Conservation (phyloP, 2,888 invertebrate genomes). For the Acleris cristana region DNA sequence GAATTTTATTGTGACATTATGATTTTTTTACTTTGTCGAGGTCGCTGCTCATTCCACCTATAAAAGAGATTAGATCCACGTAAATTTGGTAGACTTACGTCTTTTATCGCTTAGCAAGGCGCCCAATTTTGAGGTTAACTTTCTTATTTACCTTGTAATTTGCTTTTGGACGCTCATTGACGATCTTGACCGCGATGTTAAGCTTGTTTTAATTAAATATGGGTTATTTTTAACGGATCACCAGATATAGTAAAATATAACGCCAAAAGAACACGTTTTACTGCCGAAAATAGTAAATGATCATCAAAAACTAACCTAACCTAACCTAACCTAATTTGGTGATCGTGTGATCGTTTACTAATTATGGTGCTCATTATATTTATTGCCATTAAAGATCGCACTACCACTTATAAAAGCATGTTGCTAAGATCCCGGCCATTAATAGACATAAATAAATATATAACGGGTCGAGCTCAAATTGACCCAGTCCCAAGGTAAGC, state of each 20-base stretch:
- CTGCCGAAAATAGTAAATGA: no score
- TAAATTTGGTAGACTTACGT: not conserved
- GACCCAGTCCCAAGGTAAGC: no score
- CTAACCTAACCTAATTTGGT: no score
- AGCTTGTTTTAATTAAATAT: slow-evolving; percentile 10
- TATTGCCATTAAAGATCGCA: not conserved
- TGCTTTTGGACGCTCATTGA: not conserved
- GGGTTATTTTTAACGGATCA: no score
- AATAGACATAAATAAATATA: no score
- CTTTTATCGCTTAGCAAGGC: not conserved
- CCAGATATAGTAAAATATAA: no score
- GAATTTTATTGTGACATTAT: slow-evolving; percentile 11
- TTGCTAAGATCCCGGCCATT: not conserved
- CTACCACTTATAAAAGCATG: not conserved
- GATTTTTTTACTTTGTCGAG: not conserved
- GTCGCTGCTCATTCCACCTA: not conserved
- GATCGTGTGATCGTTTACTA: no score
- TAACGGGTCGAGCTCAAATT: no score
- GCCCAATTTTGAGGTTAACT: slow-evolving; percentile 26
- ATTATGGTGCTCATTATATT: no score
- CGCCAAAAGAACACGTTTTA: no score
- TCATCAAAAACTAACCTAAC: no score
- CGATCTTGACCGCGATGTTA: slow-evolving; percentile 32
- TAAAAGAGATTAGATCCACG: not conserved
- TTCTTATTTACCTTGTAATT: slow-evolving; percentile 34